Percentiles rank a stretch among this genome's conserved stretches.
These are phyloP conservation scores for Anastrepha ludens DNA, from an alignment of 1,140 invertebrate genomes.

Conservation along the genomic window DNA sequence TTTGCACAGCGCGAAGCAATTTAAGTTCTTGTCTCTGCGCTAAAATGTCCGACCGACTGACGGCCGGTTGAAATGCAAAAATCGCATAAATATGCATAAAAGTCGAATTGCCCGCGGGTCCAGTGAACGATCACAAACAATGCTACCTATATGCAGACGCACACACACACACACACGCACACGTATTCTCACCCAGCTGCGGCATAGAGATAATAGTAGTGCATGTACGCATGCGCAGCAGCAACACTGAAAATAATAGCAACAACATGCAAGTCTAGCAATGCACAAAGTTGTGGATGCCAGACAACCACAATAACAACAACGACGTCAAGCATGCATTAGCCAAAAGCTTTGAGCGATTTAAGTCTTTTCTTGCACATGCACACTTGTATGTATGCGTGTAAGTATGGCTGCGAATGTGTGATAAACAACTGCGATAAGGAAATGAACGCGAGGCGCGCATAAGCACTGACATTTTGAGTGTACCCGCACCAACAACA, in stretches of 20 bases:
- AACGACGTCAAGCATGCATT: constrained; percentile 16
- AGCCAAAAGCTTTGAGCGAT: constrained; percentile 33
- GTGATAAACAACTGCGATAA: constrained; percentile 20
- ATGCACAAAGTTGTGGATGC: neutral
- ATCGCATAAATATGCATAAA: constrained; percentile 48
- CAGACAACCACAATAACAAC: neutral
- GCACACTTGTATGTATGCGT: neutral
- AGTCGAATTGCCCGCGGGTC: constrained; percentile 19
- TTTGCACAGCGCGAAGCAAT: constrained; percentile 5
- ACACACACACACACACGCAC: neutral
- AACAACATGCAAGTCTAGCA: neutral
- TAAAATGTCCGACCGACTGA: neutral
- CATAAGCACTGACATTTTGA: neutral
- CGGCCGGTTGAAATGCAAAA: constrained; percentile 41
- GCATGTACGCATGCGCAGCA: constrained; percentile 40
- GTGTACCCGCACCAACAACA: neutral
- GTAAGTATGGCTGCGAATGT: neutral
- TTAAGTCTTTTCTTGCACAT: neutral
- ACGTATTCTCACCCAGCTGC: neutral
- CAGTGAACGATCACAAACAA: neutral
- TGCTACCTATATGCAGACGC: neutral
- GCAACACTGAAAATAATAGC: neutral
- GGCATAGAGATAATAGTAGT: neutral
- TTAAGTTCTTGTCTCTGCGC: neutral
- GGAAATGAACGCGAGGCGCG: constrained; percentile 10